These are phyloP conservation scores for Scaptomyza cyrtandrae DNA, from an alignment of 2,888 invertebrate genomes.

Conservation along the genomic window DNA sequence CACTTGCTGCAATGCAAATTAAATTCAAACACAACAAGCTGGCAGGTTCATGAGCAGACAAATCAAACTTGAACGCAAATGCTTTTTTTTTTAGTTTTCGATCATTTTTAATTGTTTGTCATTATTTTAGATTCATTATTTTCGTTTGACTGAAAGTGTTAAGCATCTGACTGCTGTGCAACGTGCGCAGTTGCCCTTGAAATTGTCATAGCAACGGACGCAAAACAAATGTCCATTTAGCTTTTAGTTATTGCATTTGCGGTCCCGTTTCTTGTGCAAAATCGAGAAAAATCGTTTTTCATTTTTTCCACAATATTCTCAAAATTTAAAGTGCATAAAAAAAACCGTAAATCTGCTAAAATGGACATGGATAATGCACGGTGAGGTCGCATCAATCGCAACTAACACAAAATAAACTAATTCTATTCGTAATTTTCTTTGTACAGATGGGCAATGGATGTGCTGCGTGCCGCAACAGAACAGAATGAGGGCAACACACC, in stretches of 20 bases:
- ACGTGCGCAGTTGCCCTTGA: slow-evolving; percentile 19
- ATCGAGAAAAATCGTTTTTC: slow-evolving; percentile 17
- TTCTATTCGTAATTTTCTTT: neutral
- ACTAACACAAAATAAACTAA: neutral
- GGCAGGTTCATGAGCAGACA: slow-evolving; percentile 20
- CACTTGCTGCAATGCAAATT: slow-evolving; percentile 35
- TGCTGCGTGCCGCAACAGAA: slow-evolving; percentile 48
- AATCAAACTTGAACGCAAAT: slow-evolving; percentile 12
- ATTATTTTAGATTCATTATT: slow-evolving; percentile 3
- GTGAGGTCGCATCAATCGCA: slow-evolving; percentile 11
- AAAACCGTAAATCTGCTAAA: neutral
- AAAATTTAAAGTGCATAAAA: slow-evolving; percentile 41
- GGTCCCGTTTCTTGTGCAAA: slow-evolving; percentile 2
- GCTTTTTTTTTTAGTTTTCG: slow-evolving; percentile 2
- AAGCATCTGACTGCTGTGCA: neutral
- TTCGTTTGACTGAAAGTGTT: slow-evolving; percentile 4
- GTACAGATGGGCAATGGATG: slow-evolving; percentile 52
- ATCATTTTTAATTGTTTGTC: neutral
- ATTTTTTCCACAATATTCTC: slow-evolving; percentile 10
- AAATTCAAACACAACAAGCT: slow-evolving; percentile 40
- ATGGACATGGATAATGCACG: slow-evolving; percentile 41
- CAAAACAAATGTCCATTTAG: slow-evolving; percentile 45
- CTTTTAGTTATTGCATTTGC: slow-evolving; percentile 24
- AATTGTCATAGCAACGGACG: slow-evolving; percentile 49
- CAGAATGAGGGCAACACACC: slow-evolving; percentile 32